Conservation (phyloP, 2,113 vertebrate genomes). For the Tragulus kanchil region DNA sequence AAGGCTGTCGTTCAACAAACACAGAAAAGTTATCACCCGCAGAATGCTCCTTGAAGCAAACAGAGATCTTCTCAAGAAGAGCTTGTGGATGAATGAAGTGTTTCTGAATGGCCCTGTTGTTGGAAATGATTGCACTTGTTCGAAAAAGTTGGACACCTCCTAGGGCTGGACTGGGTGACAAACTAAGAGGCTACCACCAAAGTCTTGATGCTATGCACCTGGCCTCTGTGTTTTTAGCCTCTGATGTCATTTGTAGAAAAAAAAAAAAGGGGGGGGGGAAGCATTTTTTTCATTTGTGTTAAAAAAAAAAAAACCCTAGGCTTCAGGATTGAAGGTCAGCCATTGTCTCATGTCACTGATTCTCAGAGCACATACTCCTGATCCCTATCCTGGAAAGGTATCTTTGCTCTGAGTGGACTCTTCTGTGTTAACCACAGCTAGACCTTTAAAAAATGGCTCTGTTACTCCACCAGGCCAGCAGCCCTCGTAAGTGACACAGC, state of each 20-base stretch:
- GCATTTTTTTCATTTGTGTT: neutral
- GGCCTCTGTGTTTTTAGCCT: neutral
- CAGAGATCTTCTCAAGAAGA: constrained; percentile 20
- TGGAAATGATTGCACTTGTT: constrained; percentile 8
- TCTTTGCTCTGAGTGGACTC: neutral
- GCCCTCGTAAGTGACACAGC: neutral
- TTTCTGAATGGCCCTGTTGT: constrained; percentile 20
- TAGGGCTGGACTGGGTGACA: neutral
- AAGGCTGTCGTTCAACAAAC: neutral
- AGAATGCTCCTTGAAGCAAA: constrained; percentile 25
- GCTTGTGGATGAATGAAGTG: constrained; percentile 51
- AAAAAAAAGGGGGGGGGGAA: neutral
- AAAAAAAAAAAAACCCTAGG: neutral
- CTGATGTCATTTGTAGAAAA: neutral
- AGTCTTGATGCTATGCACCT: neutral
- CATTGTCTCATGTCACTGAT: neutral
- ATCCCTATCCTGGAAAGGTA: neutral
- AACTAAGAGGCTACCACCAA: neutral
- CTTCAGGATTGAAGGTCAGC: neutral
- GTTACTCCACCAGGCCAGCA: neutral
- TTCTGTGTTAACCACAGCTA: neutral
- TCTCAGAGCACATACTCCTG: neutral
- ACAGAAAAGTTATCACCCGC: neutral
- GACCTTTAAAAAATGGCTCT: neutral
- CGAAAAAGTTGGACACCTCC: neutral